Percentiles rank a stretch among this genome's conserved stretches.
phyloP scores from a whole-genome alignment of 2,888 invertebrate species.

The Napeogenes inachia region DNA sequence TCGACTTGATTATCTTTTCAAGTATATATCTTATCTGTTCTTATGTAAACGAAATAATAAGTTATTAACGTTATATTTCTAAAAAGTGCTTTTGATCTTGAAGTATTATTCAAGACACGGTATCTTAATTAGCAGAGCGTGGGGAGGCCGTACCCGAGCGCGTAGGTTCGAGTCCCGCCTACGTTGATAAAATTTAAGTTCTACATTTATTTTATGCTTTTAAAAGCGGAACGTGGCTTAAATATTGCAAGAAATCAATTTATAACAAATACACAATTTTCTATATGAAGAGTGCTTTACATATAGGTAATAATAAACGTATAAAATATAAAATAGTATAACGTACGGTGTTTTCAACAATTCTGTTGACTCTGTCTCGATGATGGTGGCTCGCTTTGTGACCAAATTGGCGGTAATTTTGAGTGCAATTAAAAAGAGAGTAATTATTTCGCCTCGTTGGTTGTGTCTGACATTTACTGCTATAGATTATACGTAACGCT shows the following conservation, averaged over 20 bases:
- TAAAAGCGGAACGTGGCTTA: no score
- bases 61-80: no score
- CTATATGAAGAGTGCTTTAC: not conserved
- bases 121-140: no score
- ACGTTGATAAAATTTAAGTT: no score
- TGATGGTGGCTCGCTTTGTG: conserved; percentile 7
- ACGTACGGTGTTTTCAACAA: not conserved
- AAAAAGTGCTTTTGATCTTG: not conserved
- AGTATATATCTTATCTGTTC: conserved; percentile 29
- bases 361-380: conserved; percentile 8
- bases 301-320: not conserved
- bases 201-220: no score
- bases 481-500: not conserved
- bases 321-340: conserved; percentile 4
- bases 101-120: no score
- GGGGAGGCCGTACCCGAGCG: no score
- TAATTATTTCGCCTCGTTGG: conserved; percentile 4
- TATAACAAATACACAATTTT: no score
- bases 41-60: conserved; percentile 12
- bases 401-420: conserved; percentile 7
- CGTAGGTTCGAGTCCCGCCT: no score
- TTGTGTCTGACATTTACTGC: conserved; percentile 1
- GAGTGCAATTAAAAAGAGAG: conserved; percentile 7
- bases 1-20: conserved; percentile 26
- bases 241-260: no score